Evolutionary conservation across 1,140 invertebrate genomes (phyloP).

Genomic region (Drosophila melanica): DNA sequence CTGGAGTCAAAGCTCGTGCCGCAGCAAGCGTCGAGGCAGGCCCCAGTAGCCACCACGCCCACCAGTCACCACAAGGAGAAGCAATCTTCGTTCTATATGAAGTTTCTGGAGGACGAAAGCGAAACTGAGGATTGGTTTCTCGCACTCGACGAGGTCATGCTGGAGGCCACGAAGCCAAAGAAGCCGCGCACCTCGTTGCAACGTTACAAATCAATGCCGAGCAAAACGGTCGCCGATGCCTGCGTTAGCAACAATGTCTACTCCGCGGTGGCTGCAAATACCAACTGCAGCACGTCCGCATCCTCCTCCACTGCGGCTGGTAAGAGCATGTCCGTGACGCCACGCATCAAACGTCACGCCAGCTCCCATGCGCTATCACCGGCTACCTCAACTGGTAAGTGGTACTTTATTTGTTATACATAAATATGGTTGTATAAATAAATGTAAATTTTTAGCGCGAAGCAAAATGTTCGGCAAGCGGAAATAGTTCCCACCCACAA

Average conservation of each 20-base stretch:
- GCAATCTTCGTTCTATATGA: slow-evolving; percentile 76
- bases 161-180: slow-evolving; percentile 62
- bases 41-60: slow-evolving; percentile 49
- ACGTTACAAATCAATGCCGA: slow-evolving; percentile 79
- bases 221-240: slow-evolving; percentile 25
- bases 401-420: neutral
- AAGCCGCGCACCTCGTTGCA: slow-evolving; percentile 73
- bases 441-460: slow-evolving; percentile 46
- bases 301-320: slow-evolving; percentile 5
- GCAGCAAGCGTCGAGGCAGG: neutral
- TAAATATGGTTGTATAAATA: slow-evolving; percentile 5
- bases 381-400: slow-evolving; percentile 59
- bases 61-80: slow-evolving; percentile 64
- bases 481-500: slow-evolving; percentile 48
- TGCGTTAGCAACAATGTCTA: slow-evolving; percentile 19
- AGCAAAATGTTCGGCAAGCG: slow-evolving; percentile 69
- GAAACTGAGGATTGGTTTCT: slow-evolving; percentile 72
- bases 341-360: slow-evolving; percentile 67
- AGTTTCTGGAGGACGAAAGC: slow-evolving; percentile 77
- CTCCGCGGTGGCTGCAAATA: neutral
- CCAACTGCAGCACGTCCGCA: slow-evolving; percentile 10
- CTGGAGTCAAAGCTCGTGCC: slow-evolving; percentile 56
- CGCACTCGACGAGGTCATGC: slow-evolving; percentile 68
- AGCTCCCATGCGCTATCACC: slow-evolving; percentile 68
- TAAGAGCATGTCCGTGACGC: slow-evolving; percentile 23